These are phyloP conservation scores for Clarias macrocephalus DNA, from an alignment of 2,113 vertebrate genomes.

Conservation along the genomic window DNA sequence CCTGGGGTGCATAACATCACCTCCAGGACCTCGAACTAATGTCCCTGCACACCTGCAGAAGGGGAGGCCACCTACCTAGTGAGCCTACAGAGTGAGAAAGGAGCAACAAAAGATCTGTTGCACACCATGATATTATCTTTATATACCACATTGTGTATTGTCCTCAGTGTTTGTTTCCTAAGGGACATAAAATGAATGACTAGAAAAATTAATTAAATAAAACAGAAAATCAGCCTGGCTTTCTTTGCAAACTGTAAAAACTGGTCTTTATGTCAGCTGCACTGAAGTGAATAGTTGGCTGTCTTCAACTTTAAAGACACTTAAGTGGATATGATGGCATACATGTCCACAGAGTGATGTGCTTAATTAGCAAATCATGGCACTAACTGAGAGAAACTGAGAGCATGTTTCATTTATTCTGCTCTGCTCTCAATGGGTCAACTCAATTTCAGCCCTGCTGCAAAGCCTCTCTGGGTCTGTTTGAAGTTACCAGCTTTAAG, in stretches of 20 bases:
- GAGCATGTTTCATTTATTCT: conserved; percentile 58
- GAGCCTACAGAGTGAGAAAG: too few relatives aligned
- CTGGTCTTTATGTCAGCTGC: not conserved
- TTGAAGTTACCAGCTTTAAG: conserved; percentile 63
- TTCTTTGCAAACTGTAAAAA: not conserved
- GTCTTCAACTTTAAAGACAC: conserved; percentile 51
- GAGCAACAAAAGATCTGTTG: too few relatives aligned
- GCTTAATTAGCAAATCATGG: conserved; percentile 68
- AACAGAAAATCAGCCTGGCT: not conserved
- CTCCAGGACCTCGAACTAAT: too few relatives aligned
- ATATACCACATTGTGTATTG: not conserved
- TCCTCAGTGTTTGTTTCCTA: not conserved
- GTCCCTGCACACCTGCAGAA: too few relatives aligned
- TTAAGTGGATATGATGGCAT: conserved; percentile 44
- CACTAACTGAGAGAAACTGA: conserved; percentile 39
- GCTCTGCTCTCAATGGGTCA: conserved; percentile 64
- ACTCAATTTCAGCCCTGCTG: conserved; percentile 63
- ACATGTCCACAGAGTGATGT: conserved; percentile 64
- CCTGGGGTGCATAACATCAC: too few relatives aligned
- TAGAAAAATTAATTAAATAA: not conserved
- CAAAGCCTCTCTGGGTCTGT: conserved; percentile 63
- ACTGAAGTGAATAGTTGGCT: not conserved
- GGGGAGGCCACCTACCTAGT: too few relatives aligned
- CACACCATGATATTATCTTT: not conserved
- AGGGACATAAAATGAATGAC: not conserved